Evolutionary conservation across 2,888 invertebrate genomes (phyloP).

Genomic region (Meteorus colon): DNA sequence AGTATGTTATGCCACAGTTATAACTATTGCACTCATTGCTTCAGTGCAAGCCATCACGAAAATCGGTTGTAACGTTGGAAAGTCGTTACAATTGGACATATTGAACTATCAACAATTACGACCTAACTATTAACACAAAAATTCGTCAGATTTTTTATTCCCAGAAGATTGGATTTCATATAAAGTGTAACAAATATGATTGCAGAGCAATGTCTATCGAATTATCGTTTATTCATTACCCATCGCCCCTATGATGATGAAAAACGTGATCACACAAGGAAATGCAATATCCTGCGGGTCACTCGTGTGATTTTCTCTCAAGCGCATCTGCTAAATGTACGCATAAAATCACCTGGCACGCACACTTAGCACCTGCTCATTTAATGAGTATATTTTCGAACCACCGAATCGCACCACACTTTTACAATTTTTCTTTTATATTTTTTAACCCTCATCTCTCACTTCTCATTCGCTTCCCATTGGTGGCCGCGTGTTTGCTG

Average conservation of each 20-base stretch:
- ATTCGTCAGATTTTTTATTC: no score
- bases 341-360: slow-evolving; percentile 34
- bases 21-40: no score
- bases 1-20: no score
- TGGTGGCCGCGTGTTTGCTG: background rate
- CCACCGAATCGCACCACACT: background rate
- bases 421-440: background rate
- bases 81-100: no score
- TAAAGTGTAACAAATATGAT: background rate
- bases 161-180: background rate
- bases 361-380: slow-evolving; percentile 35
- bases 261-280: slow-evolving; percentile 1
- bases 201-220: background rate
- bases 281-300: slow-evolving; percentile 36
- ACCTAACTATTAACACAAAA: no score
- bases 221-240: background rate
- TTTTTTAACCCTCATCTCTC: slow-evolving; percentile 4
- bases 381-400: slow-evolving; percentile 23
- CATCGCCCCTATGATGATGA: slow-evolving; percentile 21
- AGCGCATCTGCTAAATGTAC: slow-evolving; percentile 23
- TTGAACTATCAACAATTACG: no score
- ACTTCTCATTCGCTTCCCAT: background rate
- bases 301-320: slow-evolving; percentile 25
- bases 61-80: no score
- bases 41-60: no score